Evolutionary conservation across 2,888 invertebrate genomes (phyloP), one percentile per base, ranked within the genome.

Genomic region (Venusia cambrica): DNA sequence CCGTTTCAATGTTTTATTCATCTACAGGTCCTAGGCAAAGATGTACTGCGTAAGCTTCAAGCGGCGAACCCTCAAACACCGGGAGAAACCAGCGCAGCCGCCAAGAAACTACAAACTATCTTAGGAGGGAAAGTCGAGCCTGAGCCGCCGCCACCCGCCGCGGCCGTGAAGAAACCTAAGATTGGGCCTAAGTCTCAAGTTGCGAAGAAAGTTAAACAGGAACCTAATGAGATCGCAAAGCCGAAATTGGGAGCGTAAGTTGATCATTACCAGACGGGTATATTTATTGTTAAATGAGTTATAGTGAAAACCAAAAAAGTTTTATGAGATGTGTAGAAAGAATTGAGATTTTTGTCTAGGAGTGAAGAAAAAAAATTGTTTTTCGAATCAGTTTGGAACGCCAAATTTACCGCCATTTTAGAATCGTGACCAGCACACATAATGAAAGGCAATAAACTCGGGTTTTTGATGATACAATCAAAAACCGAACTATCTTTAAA

Each of bases 21-120:
- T n/a, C 0, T 20, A 34, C 60, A 70, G 69, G 46, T 62, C 53
- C 38, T 61, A 41, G 34, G 46, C 28, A 25, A 17, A 38, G n/a
- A 27, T 1, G 42, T 45, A n/a, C 20, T 48, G 7, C 28, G 18
- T 31, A 45, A 45, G 5, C 17, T 48, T 4, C 47, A 47, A 18
- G 17, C 24, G 1, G 36, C 30, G 0, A 41, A 44, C 22, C 18
- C 38, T 8, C 37, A 39, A 29, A 24, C 18, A 2, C 17, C 26
- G n/a, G 35, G 19, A 0, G 38, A 33, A 1, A 18, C 36, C 1
- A 32, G 13, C 7, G 13, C 16, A 2, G 22, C 31, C 0, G 25
- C 37, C 4, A 31, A 27, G 1, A 30, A 39, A 21, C 20, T 46
- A 9, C 32, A 32, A 10, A 18, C 38, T 4, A 12, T 44, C 1